A percentile compares a stretch with the other conserved stretches of the same genome.
These are phyloP conservation scores for Enteromius anoplus DNA, from an alignment of 2,797 vertebrate species.

Conservation along the genomic window DNA sequence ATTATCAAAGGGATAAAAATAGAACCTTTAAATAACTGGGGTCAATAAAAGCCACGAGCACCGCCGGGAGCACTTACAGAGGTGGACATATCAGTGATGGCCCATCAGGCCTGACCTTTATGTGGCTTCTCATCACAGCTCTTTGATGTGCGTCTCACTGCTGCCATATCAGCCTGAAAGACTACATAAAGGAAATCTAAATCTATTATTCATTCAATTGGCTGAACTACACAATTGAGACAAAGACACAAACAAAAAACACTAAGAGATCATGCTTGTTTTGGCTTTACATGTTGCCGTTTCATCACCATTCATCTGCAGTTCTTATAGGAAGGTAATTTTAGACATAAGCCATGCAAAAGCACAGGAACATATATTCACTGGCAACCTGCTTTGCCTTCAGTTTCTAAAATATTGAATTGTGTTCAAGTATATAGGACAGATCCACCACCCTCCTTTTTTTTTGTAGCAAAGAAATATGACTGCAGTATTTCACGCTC, in stretches of 20 bases:
- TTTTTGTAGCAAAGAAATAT: background rate
- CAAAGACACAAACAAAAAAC: background rate
- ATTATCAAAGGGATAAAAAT: background rate
- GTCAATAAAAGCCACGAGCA: slow-evolving; percentile 1
- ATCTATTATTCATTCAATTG: slow-evolving; percentile 11
- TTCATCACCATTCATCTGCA: background rate
- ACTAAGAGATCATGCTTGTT: background rate
- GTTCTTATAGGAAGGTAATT: background rate
- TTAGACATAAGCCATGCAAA: background rate
- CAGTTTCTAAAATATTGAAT: slow-evolving; percentile 10
- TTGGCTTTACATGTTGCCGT: background rate
- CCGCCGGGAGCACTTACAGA: background rate
- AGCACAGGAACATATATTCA: background rate
- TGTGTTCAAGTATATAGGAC: slow-evolving; percentile 4
- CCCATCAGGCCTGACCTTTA: slow-evolving; percentile 20
- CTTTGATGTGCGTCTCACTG: background rate
- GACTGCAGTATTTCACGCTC: background rate
- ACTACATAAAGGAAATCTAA: background rate
- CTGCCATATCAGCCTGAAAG: background rate
- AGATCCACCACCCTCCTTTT: background rate
- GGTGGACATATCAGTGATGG: slow-evolving; percentile 23
- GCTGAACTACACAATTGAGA: background rate
- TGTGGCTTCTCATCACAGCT: slow-evolving; percentile 2
- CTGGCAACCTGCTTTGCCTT: background rate
- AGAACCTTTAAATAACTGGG: background rate